Base-by-base conservation (phyloP, 2,888 invertebrate species). In the Adineta ricciae region DNA sequence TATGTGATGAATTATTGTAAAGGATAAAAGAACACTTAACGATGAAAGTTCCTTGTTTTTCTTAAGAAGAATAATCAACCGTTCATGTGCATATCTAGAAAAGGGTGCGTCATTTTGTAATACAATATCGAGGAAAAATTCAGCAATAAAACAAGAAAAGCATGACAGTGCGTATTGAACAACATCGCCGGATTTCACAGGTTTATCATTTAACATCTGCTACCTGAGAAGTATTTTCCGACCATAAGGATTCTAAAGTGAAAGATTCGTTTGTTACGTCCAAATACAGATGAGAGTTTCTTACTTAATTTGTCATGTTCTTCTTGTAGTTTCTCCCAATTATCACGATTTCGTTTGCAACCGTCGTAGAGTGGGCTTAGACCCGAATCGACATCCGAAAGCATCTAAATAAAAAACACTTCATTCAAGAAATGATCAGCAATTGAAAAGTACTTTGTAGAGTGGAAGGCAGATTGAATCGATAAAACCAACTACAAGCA, bases 401-500 rank as follows among this genome's bases (percentile, higher is more conserved):
- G 89, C 14, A 89, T 89, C 90, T 90, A 41, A 82, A 52, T 16
- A 52, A 64, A 54, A n/a, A n/a, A n/a, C n/a, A n/a, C n/a, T n/a
- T n/a, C n/a, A n/a, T n/a, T n/a, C n/a, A n/a, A n/a, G n/a, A n/a
- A n/a, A n/a, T n/a, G n/a, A 46, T 46, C 46, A 46, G 5, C 46
- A 11, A 9, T 27, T 27, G 14, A 11, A 27, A n/a, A 27, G 14
- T 86, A 90, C 90, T 87, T 89, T 87, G 86, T 90, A 90, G 0
- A 90, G 88, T 64, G 90, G 90, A 87, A 90, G 87, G 87, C 90
- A 90, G 52, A 90, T 89, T 83, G 95, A 94, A 91, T 97, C 96
- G 87, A 97, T 96, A 91, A 96, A 97, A 88, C 94, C 94, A 87
- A 97, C 89, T 64, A 64, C 3, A 19, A 64, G 32, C 19, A 52